phyloP scores from a whole-genome alignment of 2,797 vertebrate genomes.

The Semotilus atromaculatus region DNA sequence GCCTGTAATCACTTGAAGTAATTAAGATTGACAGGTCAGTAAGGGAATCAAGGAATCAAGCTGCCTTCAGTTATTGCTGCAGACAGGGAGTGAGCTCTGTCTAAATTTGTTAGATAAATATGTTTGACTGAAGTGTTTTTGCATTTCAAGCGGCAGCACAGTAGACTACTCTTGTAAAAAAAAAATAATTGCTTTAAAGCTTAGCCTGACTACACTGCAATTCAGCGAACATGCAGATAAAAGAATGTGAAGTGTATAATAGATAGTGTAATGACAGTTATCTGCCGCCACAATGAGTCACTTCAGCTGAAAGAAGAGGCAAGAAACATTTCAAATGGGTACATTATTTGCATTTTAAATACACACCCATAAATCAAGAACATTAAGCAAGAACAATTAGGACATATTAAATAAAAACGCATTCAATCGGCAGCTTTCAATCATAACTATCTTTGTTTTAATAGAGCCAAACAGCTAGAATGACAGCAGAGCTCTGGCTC shows the following conservation, averaged over 20 bases:
- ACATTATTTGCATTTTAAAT: constrained; percentile 45
- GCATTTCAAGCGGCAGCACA: constrained; percentile 12
- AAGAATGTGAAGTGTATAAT: constrained; percentile 46
- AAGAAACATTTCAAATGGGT: constrained; percentile 34
- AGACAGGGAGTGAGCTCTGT: constrained; percentile 38
- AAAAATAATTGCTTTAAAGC: constrained; percentile 48
- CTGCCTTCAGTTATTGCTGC: constrained; percentile 46
- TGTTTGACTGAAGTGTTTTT: constrained; percentile 42
- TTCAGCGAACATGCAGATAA: constrained; percentile 38
- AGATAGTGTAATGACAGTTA: constrained; percentile 48
- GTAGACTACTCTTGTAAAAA: constrained; percentile 37
- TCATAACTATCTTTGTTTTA: constrained; percentile 12
- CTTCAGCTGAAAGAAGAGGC: constrained; percentile 44
- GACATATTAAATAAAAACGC: constrained; percentile 9
- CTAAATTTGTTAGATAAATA: constrained; percentile 52
- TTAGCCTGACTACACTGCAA: constrained; percentile 31
- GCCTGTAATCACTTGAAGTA: constrained; percentile 55
- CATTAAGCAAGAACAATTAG: neutral
- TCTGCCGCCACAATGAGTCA: constrained; percentile 33
- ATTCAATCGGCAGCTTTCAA: constrained; percentile 4
- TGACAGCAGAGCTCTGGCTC: constrained; percentile 61
- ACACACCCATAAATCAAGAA: constrained; percentile 1
- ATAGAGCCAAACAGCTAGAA: constrained; percentile 69
- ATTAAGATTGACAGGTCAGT: constrained; percentile 63
- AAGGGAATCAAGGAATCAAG: constrained; percentile 49